phyloP scores from a whole-genome alignment of 2,797 vertebrate genomes.

The Gymnopithys bicolor region DNA sequence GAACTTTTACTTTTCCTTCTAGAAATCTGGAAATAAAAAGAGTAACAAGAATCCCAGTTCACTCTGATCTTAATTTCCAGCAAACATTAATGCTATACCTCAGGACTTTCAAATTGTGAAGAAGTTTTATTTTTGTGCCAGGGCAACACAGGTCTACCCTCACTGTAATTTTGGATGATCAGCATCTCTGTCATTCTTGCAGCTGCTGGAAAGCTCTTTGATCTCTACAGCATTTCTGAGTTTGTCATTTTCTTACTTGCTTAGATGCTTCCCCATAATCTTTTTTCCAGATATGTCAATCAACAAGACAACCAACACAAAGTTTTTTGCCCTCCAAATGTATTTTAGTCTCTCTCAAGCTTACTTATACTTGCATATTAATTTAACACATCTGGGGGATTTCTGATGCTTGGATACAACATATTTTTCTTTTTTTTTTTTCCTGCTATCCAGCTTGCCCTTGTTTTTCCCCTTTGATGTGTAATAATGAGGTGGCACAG shows the following conservation, averaged over 20 bases:
- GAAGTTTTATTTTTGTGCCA: not conserved
- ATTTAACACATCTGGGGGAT: not conserved
- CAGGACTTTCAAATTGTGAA: not conserved
- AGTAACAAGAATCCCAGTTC: not conserved
- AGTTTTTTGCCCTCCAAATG: not conserved
- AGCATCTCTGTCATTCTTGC: not conserved
- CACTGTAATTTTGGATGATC: not conserved
- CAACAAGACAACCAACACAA: not conserved
- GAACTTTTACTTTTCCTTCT: not conserved
- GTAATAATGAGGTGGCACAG: conserved; percentile 58
- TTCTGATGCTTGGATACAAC: not conserved
- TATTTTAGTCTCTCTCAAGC: not conserved
- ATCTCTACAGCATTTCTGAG: not conserved
- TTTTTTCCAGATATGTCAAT: not conserved
- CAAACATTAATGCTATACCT: fast-evolving
- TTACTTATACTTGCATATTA: not conserved
- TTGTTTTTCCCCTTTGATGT: conserved; percentile 53
- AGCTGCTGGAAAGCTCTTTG: not conserved
- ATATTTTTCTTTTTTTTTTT: not conserved
- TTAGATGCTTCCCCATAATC: not conserved
- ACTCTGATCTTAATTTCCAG: not conserved
- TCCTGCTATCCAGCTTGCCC: not conserved
- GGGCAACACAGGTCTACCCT: not conserved
- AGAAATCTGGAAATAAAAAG: not conserved
- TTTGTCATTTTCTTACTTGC: not conserved